A percentile compares a stretch with the other conserved stretches of the same genome.
phyloP scores from a whole-genome alignment of 2,113 vertebrate species.

The Thunnus maccoyii region DNA sequence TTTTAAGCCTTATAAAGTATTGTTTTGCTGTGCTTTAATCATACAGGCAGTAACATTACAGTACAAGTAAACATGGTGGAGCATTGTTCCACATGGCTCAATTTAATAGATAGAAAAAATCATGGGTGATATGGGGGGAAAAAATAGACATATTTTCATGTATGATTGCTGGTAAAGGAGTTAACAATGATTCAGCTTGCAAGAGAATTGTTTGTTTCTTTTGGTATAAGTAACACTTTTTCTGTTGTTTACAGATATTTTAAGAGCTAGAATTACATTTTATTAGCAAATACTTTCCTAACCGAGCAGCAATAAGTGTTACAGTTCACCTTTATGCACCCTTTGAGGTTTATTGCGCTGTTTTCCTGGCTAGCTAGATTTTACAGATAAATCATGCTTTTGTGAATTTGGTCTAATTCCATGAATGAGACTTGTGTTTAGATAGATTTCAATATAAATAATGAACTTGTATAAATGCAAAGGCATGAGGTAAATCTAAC shows the following conservation, averaged over 20 bases:
- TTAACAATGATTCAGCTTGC: not conserved
- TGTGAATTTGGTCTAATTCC: not conserved
- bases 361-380: not conserved
- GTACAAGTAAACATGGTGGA: not conserved
- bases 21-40: not conserved
- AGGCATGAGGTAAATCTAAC: not conserved
- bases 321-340: not conserved
- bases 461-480: not conserved
- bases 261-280: not conserved
- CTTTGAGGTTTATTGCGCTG: not conserved
- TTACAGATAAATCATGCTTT: not conserved
- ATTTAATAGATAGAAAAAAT: slow-evolving; percentile 1
- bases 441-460: not conserved
- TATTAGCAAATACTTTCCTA: not conserved
- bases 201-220: not conserved
- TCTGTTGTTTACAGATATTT: not conserved
- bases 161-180: not conserved
- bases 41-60: not conserved
- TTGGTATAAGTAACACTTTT: not conserved
- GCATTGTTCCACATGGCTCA: not conserved
- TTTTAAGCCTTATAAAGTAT: not conserved
- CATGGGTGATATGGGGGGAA: not conserved
- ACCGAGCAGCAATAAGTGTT: not conserved
- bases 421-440: not conserved
- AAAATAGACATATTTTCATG: not conserved